Percentiles rank a stretch among this genome's conserved stretches.
Evolutionary conservation across 1,140 invertebrate species (phyloP).

Genomic region (Cyrtorhinus lividipennis): DNA sequence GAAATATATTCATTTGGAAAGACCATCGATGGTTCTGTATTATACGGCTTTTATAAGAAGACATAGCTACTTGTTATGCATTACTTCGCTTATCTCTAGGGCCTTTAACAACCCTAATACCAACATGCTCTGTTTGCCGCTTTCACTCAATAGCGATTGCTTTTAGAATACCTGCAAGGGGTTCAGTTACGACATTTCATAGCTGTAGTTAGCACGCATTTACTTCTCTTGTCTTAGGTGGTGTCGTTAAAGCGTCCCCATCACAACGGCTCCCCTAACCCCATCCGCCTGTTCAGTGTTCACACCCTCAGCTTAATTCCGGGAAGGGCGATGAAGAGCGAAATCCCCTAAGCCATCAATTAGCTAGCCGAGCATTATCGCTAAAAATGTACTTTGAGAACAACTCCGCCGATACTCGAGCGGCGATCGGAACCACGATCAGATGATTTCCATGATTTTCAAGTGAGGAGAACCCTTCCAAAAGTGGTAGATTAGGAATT

Average conservation of each 20-base stretch:
- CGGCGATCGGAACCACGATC: too few species aligned
- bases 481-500: too few species aligned
- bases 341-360: too few species aligned
- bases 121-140: conserved; percentile 12
- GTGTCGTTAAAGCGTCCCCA: not conserved
- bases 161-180: conserved; percentile 1
- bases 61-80: conserved; percentile 13
- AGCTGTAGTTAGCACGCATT: not conserved
- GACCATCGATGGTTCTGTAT: not conserved
- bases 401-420: too few species aligned
- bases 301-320: too few species aligned
- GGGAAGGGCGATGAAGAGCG: too few species aligned
- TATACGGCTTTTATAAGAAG: conserved; percentile 10
- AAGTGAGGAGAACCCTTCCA: too few species aligned
- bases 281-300: too few species aligned
- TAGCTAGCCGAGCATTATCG: too few species aligned
- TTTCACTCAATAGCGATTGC: conserved; percentile 10
- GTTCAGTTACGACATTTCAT: not conserved
- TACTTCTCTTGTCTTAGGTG: not conserved
- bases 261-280: not conserved
- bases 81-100: conserved; percentile 12
- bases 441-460: too few species aligned
- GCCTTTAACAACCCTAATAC: conserved; percentile 9
- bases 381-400: too few species aligned
- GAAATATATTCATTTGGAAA: not conserved